phyloP scores from a whole-genome alignment of 2,113 vertebrate species.

The Sylvilagus bachmani region DNA sequence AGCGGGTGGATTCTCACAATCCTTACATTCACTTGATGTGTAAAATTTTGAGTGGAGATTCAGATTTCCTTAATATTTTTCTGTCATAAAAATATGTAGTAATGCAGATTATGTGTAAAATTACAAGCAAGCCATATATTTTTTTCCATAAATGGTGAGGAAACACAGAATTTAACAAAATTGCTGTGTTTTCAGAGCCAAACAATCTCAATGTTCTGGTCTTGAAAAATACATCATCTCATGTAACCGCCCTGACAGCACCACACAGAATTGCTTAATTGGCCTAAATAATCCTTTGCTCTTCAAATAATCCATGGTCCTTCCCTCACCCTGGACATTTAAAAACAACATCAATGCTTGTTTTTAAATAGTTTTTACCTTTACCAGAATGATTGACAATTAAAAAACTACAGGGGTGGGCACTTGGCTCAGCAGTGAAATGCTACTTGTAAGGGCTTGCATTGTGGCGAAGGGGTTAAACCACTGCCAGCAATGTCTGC shows the following conservation, averaged over 20 bases:
- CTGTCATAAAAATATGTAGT: not conserved
- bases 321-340: not conserved
- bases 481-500: too few relatives aligned
- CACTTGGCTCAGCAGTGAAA: too few relatives aligned
- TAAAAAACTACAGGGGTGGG: not conserved
- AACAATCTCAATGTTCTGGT: not conserved
- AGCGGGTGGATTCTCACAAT: not conserved
- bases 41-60: not conserved
- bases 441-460: too few relatives aligned
- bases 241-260: not conserved
- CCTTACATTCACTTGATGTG: not conserved
- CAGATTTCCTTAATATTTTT: not conserved
- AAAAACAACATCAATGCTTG: not conserved
- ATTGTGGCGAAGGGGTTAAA: too few relatives aligned
- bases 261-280: not conserved
- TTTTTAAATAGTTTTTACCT: not conserved
- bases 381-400: slow-evolving; percentile 10
- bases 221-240: not conserved
- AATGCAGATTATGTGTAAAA: not conserved
- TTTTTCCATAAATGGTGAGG: not conserved
- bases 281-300: not conserved
- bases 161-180: slow-evolving; percentile 17
- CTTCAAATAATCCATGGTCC: not conserved
- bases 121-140: not conserved
- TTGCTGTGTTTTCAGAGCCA: not conserved